Base-by-base conservation (phyloP, 2,888 invertebrate genomes). In the Camptogramma bilineatum region DNA sequence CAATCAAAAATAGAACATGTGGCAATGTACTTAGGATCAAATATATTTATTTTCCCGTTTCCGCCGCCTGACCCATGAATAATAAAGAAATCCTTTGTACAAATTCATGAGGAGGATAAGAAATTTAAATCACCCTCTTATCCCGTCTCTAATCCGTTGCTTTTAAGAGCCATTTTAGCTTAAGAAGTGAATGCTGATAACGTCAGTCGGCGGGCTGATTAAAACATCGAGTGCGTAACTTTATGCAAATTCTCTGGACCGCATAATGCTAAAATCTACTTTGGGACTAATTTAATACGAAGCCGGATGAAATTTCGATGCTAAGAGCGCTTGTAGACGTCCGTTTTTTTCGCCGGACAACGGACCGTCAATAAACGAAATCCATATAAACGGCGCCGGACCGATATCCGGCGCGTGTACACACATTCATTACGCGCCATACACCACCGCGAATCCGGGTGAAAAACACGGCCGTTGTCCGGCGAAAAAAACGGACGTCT, bases 171-270 rank as follows among this genome's bases (percentile, higher is more conserved):
- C 18, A 51, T 54, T 59, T 59, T 68, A 51, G 54, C 34, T 52
- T 24, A 34, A 42, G 19, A 17, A 44, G 48, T 55, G 9, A 28
- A 1, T 52, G 28, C n/a, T 18, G 28, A 31, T 39, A 47, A 52
- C 48, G 10, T 44, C 21, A 9, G 52, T 67, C n/a, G n/a, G n/a
- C n/a, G n/a, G n/a, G n/a, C 73, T 73, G 73, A 75, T 78, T 74
- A 75, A 75, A 76, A 71, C 75, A 74, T 75, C 63, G 63, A 69
- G 72, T 69, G 57, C 70, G 73, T 74, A 73, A 71, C 74, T 74
- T 74, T 68, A 78, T 78, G 77, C 71, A 71, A 73, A 78, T 74
- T 21, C 39, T 53, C 18, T 3, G 18, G 34, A 42, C 61, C 54
- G 65, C 52, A 50, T 65, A 28, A 62, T 54, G 46, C 9, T 50